These are phyloP conservation scores for Syngnathus floridae DNA, from an alignment of 2,113 vertebrate genomes.

Conservation along the genomic window DNA sequence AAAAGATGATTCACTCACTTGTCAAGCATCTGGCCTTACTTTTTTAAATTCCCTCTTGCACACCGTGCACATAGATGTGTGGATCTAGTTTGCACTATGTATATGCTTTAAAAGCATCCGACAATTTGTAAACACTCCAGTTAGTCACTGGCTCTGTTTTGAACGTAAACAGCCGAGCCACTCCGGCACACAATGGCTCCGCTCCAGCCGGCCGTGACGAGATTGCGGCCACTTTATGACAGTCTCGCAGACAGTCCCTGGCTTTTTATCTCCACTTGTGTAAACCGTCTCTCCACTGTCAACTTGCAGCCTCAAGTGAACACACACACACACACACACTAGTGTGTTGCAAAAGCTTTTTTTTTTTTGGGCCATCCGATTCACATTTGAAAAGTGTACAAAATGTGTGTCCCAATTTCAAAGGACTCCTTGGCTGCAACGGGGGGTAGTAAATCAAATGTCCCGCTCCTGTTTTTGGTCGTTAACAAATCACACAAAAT, in stretches of 20 bases:
- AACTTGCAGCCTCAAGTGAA: slow-evolving; percentile 29
- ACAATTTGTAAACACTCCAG: slow-evolving; percentile 12
- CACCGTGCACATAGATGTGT: slow-evolving; percentile 15
- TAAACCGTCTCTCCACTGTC: slow-evolving; percentile 35
- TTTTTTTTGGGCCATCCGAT: neutral
- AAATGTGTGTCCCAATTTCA: neutral
- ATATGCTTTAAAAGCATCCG: too few relatives aligned
- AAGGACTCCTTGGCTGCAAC: slow-evolving; percentile 2
- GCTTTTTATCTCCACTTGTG: slow-evolving; percentile 48
- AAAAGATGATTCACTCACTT: slow-evolving; percentile 35
- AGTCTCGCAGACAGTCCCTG: slow-evolving; percentile 36
- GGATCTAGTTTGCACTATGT: too few relatives aligned
- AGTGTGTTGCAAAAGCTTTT: neutral
- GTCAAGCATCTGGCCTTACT: slow-evolving; percentile 43
- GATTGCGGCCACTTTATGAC: slow-evolving; percentile 41
- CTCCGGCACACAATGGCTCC: slow-evolving; percentile 38
- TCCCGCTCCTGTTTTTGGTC: slow-evolving; percentile 12
- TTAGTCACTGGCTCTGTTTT: slow-evolving; percentile 23
- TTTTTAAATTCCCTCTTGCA: neutral
- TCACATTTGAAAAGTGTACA: slow-evolving; percentile 8
- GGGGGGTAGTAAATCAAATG: slow-evolving; percentile 13
- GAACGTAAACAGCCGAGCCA: slow-evolving; percentile 45
- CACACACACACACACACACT: neutral
- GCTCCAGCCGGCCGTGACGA: slow-evolving; percentile 29
- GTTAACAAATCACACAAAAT: slow-evolving; percentile 24